Evolutionary conservation across 2,888 invertebrate species (phyloP).

Genomic region (Synanthedon vespiformis): DNA sequence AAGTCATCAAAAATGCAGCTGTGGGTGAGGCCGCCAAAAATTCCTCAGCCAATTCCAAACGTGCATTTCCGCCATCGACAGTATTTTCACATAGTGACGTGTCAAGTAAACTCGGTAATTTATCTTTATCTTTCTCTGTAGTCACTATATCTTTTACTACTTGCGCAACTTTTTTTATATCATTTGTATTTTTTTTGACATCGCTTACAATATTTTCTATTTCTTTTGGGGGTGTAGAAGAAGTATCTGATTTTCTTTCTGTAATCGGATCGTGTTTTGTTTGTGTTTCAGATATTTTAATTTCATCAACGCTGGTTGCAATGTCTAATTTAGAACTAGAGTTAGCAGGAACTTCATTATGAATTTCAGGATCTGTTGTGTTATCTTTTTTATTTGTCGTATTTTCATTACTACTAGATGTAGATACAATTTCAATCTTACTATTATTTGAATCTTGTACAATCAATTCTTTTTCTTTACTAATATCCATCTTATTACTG

Average conservation of each 20-base stretch:
- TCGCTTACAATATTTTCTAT: slow-evolving; percentile 2
- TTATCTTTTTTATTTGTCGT: background rate
- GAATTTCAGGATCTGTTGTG: background rate
- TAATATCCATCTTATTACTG: slow-evolving; percentile 4
- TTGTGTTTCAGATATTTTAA: background rate
- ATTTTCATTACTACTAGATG: background rate
- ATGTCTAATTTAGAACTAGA: background rate
- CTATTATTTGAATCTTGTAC: background rate
- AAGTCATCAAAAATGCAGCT: slow-evolving; percentile 81
- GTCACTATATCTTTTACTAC: slow-evolving; percentile 17
- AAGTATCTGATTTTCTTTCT: background rate
- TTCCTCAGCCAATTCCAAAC: slow-evolving; percentile 69
- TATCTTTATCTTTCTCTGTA: slow-evolving; percentile 44
- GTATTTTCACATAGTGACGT: slow-evolving; percentile 49
- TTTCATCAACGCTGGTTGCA: background rate
- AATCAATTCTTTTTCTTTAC: slow-evolving; percentile 5
- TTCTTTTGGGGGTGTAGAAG: background rate
- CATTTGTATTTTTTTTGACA: slow-evolving; percentile 6
- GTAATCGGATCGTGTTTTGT: background rate
- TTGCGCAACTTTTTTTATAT: background rate
- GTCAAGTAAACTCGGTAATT: slow-evolving; percentile 48
- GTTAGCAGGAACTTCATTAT: background rate
- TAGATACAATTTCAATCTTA: background rate
- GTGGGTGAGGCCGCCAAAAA: slow-evolving; percentile 75
- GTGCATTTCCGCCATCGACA: slow-evolving; percentile 66